phyloP scores from a whole-genome alignment of 2,797 vertebrate species.

The Myotis myotis region DNA sequence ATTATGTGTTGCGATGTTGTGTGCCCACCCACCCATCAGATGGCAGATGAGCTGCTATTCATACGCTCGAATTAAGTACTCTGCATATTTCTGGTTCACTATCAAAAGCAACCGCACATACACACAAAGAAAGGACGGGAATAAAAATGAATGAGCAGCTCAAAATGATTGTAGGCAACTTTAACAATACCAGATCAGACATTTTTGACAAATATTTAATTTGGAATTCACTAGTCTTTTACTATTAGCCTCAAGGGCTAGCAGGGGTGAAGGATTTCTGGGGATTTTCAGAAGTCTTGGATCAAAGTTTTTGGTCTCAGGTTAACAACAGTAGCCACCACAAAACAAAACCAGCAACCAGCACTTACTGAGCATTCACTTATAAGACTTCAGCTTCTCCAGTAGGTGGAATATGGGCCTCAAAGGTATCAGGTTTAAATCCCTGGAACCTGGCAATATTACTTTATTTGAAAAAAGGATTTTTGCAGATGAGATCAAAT shows the following conservation, averaged over 20 bases:
- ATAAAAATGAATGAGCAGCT: slow-evolving; percentile 29
- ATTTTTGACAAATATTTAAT: slow-evolving; percentile 10
- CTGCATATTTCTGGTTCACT: slow-evolving; percentile 7
- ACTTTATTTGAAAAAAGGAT: not conserved
- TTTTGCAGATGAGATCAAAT: not conserved
- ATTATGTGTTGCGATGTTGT: not conserved
- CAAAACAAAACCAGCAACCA: not conserved
- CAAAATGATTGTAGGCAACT: not conserved
- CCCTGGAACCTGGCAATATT: not conserved
- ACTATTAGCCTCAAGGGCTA: not conserved
- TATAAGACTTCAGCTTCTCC: not conserved
- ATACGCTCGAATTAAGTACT: not conserved
- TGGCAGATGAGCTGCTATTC: slow-evolving; percentile 27
- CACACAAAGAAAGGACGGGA: not conserved
- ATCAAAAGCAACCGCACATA: not conserved
- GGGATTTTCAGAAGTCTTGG: not conserved
- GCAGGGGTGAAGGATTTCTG: not conserved
- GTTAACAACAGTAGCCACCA: not conserved
- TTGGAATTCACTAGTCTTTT: slow-evolving; percentile 30
- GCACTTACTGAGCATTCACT: not conserved
- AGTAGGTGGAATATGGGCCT: not conserved
- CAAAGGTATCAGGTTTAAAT: not conserved
- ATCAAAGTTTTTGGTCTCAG: slow-evolving; percentile 18
- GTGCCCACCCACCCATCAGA: slow-evolving; percentile 28
- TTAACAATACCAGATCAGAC: not conserved